Base-by-base conservation (phyloP, 2,113 vertebrate species). In the Macquaria australasica region DNA sequence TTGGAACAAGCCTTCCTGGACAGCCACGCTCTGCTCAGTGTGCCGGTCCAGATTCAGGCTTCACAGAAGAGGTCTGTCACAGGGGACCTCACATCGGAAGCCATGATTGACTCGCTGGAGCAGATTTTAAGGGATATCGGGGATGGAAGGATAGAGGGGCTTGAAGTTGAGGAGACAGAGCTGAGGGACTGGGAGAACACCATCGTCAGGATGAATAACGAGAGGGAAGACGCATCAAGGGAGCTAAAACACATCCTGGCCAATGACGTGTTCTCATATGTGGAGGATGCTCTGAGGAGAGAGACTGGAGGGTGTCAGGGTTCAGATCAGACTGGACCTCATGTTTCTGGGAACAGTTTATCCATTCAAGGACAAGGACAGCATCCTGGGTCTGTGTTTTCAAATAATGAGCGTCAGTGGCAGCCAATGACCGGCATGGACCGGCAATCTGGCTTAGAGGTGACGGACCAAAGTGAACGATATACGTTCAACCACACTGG, bases 111-210 rank as follows among this genome's bases (percentile, higher is more conserved):
- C 53, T 87, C 92, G 2, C 79, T 95, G 72, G 92, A 92, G 83
- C 90, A 93, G 68, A 89, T 83, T 0, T 0, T 89, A 62, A 63
- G 39, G 37, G 83, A 80, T 8, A 51, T 90, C 1, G 82, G 39
- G 4, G 79, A 59, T 0, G 79, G 0, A 3, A 75, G 28, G 74
- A 85, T 3, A 1, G 74, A 85, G 18, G 86, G 64, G 14, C 53
- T 92, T 2, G 63, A 48, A 0, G 1, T 88, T 39, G 90, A 73
- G 62, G 63, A n/a, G 0, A 6, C 16, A 0, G 90, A 92, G 77
- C 86, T 94, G 84, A 84, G 90, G 84, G 79, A 53, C 5, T 95
- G 94, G 94, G 91, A 95, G 75, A 89, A 92, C 25, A 81, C 79
- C 34, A 75, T 96, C 28, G 68, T 92, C 3, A 81, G 66, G 81